phyloP scores from a whole-genome alignment of 2,797 vertebrate genomes.

The Intellagama lesueurii region DNA sequence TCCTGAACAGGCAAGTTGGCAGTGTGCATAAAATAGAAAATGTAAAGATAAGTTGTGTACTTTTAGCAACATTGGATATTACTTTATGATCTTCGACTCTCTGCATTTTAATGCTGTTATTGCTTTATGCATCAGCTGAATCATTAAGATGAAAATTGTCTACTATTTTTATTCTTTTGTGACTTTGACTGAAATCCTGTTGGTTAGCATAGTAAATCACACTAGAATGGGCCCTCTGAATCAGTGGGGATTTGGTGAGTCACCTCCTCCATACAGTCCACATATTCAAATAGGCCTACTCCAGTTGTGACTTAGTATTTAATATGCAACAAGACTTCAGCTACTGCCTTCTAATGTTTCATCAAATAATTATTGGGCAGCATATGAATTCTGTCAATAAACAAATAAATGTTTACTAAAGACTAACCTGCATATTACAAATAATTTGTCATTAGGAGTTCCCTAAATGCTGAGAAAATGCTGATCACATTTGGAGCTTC shows the following conservation, averaged over 20 bases:
- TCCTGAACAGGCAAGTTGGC: background rate
- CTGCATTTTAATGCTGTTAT: background rate
- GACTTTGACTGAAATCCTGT: background rate
- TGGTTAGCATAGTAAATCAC: too few species aligned
- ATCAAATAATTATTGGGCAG: background rate
- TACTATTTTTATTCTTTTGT: background rate
- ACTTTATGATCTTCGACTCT: background rate
- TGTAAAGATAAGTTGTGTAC: background rate
- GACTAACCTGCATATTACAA: too few species aligned
- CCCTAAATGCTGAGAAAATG: too few species aligned
- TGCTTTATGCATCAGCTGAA: background rate
- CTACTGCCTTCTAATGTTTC: background rate
- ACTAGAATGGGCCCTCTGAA: too few species aligned
- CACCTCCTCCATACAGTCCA: too few species aligned
- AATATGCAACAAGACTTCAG: too few species aligned
- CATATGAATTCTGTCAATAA: background rate
- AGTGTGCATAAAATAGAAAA: too few species aligned
- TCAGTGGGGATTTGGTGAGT: too few species aligned
- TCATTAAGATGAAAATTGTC: background rate
- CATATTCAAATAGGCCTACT: too few species aligned
- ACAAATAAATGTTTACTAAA: background rate
- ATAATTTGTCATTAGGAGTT: too few species aligned
- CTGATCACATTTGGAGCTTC: too few species aligned
- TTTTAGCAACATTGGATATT: background rate
- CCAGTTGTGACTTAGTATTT: too few species aligned